Base-by-base conservation (phyloP, 2,888 invertebrate species). In the Orthosia cruda region DNA sequence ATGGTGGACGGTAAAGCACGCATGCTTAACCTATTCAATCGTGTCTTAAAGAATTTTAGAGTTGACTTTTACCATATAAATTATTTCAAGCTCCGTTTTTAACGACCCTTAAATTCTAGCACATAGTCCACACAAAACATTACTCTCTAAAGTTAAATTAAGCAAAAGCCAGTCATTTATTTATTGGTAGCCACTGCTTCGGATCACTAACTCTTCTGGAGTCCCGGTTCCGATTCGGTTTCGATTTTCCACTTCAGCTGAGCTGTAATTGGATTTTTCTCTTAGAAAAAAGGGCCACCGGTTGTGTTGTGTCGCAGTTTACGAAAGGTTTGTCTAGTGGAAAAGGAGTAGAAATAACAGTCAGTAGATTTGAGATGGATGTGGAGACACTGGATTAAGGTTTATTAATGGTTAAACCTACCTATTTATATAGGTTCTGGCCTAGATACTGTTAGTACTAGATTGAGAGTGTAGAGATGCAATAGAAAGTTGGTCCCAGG, bases 131-230 rank as follows among this genome's bases (percentile, higher is more conserved):
- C 49, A 64, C 16, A 23, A 49, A 67, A 78, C 40, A 64, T 74
- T 64, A 16, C 55, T 15, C 52, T 20, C 9, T n/a, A 49, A 71
- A 58, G 71, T 66, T 70, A 63, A 82, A 82, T 80, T 71, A 71
- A 52, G 67, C 49, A 47, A 58, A 57, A 12, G 58, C 32, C 52
- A 40, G 18, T 23, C 23, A 54, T 71, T 71, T 77, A 63, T 77
- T 76, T 81, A 64, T 75, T 62, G 52, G 54, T 71, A 59, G 20
- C 47, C 61, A 61, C 15, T 47, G 23, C 45, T 52, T n/a, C 58
- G 77, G 71, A 40, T 71, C 82, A 77, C 55, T 71, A 68, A 68
- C 20, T 80, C 40, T 82, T 77, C 67, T 57, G 23, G 71, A 57
- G 20, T 4, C 62, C 70, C 16, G 18, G 18, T 59, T 80, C 47